Percentiles rank a stretch among this genome's conserved stretches.
Conservation (phyloP, 2,888 invertebrate genomes). For the Saturnia pavonia region DNA sequence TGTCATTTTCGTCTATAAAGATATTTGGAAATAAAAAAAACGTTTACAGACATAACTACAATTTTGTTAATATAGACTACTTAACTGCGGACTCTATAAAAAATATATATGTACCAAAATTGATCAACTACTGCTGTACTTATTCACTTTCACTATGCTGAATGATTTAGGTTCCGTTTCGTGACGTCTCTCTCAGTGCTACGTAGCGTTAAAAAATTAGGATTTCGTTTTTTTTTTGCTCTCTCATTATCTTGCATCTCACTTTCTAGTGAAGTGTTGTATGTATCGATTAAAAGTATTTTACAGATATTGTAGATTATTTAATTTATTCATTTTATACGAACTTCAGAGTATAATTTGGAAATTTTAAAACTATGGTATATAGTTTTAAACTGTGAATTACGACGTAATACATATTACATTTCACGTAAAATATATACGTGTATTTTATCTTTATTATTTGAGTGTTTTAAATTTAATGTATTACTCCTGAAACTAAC, state of each 20-base stretch:
- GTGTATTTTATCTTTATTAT: no score
- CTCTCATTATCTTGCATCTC: constrained; percentile 42
- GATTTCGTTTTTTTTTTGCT: constrained; percentile 47
- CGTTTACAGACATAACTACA: no score
- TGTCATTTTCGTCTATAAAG: no score
- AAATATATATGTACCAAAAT: constrained; percentile 1
- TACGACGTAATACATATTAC: no score
- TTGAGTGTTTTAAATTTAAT: no score
- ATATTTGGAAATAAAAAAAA: no score
- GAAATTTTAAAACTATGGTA: no score
- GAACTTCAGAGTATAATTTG: neutral
- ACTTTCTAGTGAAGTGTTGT: constrained; percentile 62
- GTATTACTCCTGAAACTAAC: no score
- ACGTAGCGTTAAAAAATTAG: constrained; percentile 53
- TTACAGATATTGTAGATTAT: neutral
- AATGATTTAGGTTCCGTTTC: constrained; percentile 67
- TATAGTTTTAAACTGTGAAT: no score
- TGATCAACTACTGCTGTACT: constrained; percentile 29
- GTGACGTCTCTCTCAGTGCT: constrained; percentile 57
- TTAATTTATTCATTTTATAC: neutral
- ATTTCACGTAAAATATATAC: no score
- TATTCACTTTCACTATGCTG: constrained; percentile 70
- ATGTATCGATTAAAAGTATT: constrained; percentile 33
- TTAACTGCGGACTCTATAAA: no score
- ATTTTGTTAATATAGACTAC: no score